Evolutionary conservation across 1,140 invertebrate species (phyloP).

Genomic region (Fopius arisanus): DNA sequence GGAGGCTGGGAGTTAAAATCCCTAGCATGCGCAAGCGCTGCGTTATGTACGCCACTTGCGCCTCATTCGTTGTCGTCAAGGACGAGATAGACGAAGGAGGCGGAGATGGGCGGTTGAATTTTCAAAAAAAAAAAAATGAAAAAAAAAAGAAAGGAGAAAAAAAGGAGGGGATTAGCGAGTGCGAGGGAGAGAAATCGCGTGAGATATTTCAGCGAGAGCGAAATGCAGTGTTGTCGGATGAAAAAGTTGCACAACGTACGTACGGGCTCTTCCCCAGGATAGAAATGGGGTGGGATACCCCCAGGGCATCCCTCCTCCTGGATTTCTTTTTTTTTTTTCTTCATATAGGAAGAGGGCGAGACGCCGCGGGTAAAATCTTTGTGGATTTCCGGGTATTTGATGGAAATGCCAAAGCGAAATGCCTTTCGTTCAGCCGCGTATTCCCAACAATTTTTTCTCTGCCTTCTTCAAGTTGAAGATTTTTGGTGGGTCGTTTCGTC

Average conservation of each 20-base stretch:
- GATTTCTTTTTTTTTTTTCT: too few species aligned
- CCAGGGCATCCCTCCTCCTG: slow-evolving; percentile 9
- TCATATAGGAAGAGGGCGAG: slow-evolving; percentile 21
- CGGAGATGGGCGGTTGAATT: slow-evolving; percentile 26
- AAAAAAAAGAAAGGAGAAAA: neutral
- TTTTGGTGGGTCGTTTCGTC: slow-evolving; percentile 29
- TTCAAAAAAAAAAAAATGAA: neutral
- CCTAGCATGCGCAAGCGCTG: slow-evolving; percentile 24
- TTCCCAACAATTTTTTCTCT: neutral
- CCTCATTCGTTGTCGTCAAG: slow-evolving; percentile 35
- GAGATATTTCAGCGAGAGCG: neutral
- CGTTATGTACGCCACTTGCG: slow-evolving; percentile 16
- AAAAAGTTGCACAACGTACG: neutral
- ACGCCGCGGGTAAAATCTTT: slow-evolving; percentile 46
- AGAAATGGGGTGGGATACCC: neutral
- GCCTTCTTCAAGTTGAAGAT: neutral
- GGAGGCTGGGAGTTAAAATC: slow-evolving; percentile 4
- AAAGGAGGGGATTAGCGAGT: neutral
- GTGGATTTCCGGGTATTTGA: slow-evolving; percentile 52
- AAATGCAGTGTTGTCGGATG: neutral
- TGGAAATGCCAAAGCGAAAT: slow-evolving; percentile 51
- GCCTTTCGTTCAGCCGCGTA: slow-evolving; percentile 37
- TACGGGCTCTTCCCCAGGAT: neutral
- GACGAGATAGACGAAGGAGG: slow-evolving; percentile 29
- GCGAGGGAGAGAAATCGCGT: slow-evolving; percentile 8